Evolutionary conservation across 1,140 invertebrate genomes (phyloP), one percentile per base, ranked within the genome.

Genomic region (Parapsyche elsis): DNA sequence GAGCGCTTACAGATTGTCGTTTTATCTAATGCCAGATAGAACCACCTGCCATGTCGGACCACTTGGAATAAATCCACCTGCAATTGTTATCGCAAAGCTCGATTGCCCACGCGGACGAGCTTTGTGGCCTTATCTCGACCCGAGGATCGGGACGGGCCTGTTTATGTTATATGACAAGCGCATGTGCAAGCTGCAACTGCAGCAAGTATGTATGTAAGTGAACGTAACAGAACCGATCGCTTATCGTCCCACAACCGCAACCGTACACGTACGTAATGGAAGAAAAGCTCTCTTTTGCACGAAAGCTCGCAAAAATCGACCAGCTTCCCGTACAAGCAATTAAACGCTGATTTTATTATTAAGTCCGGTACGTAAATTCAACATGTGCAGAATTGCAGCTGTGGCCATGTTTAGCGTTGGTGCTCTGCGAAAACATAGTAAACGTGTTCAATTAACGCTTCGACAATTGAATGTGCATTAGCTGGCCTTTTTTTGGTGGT

Each of bases 31-130:
- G n/a, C n/a, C n/a, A n/a, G 64, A 26, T 38, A 38, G 49, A 67
- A 67, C 21, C 64, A 67, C 64, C 64, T 67, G 64, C 21, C 64
- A 5, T 0, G 64, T 23, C 57, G 21, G 57, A 38, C 30, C 30
- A 38, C 12, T 16, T 26, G 0, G 24, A 67, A 67, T 67, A 67
- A 67, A 67, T 67, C 21, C 64, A 67, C 23, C 23, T 67, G 24
- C 64, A 67, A 67, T 67, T 67, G 64, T 67, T 67, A 67, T 67
- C 64, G 4, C 64, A 14, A 24, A 67, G 5, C 10, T 16, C n/a
- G n/a, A n/a, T n/a, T n/a, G n/a, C n/a, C n/a, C n/a, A n/a, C 19
- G 19, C 64, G 64, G 49, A 24, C 23, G 24, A 67, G 21, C 24
- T 67, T 67, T 23, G 21, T 2, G 64, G 2, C 9, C 64, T 67